These are phyloP conservation scores for Bursaphelenchus okinawaensis DNA, from an alignment of 2,888 invertebrate genomes.

Conservation along the genomic window DNA sequence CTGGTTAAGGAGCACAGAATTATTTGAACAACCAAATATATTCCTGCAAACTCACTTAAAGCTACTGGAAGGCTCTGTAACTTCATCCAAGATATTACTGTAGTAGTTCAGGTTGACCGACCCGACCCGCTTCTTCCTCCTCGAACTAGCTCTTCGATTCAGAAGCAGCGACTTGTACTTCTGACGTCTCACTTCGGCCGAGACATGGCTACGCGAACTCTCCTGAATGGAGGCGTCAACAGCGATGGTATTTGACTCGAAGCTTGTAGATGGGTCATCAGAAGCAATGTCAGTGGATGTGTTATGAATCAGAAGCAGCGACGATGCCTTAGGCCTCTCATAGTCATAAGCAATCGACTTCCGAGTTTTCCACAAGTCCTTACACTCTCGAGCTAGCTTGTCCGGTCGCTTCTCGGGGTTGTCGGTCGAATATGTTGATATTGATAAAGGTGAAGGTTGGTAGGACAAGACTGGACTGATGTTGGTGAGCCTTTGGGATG, in stretches of 20 bases:
- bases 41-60: too few relatives aligned
- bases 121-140: background rate
- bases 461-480: background rate
- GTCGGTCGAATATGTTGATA: background rate
- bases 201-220: background rate
- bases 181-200: slow-evolving; percentile 19
- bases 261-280: slow-evolving; percentile 20
- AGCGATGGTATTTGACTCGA: slow-evolving; percentile 23
- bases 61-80: background rate
- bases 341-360: slow-evolving; percentile 8
- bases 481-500: background rate
- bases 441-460: background rate
- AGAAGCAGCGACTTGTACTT: slow-evolving; percentile 19
- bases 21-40: too few relatives aligned
- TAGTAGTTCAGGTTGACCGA: background rate
- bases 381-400: slow-evolving; percentile 22
- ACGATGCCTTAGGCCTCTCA: background rate
- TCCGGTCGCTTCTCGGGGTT: background rate
- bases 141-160: background rate
- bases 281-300: slow-evolving; percentile 17
- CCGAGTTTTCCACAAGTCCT: slow-evolving; percentile 18
- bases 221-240: slow-evolving; percentile 3
- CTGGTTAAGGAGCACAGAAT: too few relatives aligned
- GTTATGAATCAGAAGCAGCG: background rate
- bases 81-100: background rate